Percentiles rank a stretch among this genome's conserved stretches.
phyloP scores from a whole-genome alignment of 2,797 vertebrate genomes.

The Cephalopachus bancanus region DNA sequence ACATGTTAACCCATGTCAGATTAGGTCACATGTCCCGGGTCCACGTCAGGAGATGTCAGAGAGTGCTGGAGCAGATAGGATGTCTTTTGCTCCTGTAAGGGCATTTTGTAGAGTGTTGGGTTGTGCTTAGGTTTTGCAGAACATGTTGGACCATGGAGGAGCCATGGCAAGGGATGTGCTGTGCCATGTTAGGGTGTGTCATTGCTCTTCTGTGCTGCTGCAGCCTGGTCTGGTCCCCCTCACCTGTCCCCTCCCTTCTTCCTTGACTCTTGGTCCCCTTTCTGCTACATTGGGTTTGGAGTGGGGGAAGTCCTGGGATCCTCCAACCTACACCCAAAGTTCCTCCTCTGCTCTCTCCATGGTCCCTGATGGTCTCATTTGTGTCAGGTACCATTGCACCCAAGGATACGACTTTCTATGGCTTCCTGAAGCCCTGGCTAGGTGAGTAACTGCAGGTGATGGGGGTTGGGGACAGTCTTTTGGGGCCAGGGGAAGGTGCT shows the following conservation, averaged over 20 bases:
- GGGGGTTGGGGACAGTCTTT: no score
- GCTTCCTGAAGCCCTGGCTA: no score
- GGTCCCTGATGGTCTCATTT: not conserved
- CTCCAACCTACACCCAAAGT: rapidly evolving
- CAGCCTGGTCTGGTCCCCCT: no score
- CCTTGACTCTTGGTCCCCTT: no score
- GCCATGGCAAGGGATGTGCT: not conserved
- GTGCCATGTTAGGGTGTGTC: no score
- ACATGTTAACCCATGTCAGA: not conserved
- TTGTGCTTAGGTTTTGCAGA: not conserved
- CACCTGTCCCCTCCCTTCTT: not conserved
- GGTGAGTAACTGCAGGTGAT: no score
- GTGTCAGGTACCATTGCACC: conserved; percentile 82
- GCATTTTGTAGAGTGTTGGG: not conserved
- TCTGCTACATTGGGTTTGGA: not conserved
- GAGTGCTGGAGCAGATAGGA: not conserved
- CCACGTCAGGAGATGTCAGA: not conserved
- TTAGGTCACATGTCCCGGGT: not conserved
- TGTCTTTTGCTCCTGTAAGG: not conserved
- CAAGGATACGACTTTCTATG: no score
- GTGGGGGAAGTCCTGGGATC: not conserved
- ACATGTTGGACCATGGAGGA: not conserved
- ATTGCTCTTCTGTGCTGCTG: not conserved
- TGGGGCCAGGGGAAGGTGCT: no score
- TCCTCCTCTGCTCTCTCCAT: not conserved